phyloP scores from a whole-genome alignment of 2,113 vertebrate species.

The Crypturellus undulatus region DNA sequence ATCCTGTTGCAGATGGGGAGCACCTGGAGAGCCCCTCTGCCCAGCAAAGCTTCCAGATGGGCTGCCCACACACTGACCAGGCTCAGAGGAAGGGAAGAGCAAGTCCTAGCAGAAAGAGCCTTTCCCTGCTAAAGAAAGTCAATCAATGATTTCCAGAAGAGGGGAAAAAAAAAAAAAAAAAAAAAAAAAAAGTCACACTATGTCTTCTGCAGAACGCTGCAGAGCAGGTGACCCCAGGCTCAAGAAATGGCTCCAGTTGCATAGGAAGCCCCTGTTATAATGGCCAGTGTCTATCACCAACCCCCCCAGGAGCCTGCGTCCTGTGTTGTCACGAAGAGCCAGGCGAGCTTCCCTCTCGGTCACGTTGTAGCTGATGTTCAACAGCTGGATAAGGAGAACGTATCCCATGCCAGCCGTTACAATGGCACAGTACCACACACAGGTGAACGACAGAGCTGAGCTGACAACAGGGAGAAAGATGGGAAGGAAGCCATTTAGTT shows the following conservation, averaged over 20 bases:
- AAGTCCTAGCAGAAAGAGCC: background rate
- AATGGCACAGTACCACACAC: constrained; percentile 95
- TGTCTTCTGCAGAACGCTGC: constrained; percentile 75
- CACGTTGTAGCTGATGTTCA: constrained; percentile 95
- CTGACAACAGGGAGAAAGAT: constrained; percentile 74
- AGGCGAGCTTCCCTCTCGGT: constrained; percentile 92
- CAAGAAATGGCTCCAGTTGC: constrained; percentile 93
- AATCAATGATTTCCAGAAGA: background rate
- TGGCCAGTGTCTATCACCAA: constrained; percentile 89
- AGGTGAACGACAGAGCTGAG: constrained; percentile 93
- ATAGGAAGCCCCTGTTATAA: constrained; percentile 86
- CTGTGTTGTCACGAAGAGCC: constrained; percentile 86
- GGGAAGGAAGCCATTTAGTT: constrained; percentile 66
- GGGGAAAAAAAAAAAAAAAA: too few relatives aligned
- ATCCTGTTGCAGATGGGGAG: background rate
- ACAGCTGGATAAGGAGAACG: constrained; percentile 89
- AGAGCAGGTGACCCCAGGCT: constrained; percentile 73
- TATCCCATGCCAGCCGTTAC: constrained; percentile 90
- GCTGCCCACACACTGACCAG: background rate
- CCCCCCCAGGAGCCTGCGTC: constrained; percentile 85
- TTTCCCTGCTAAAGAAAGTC: background rate
- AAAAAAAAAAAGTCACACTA: constrained; percentile 79
- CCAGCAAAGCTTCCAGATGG: background rate
- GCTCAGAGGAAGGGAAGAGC: background rate
- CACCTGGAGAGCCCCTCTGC: background rate